These are phyloP conservation scores for Pelecanus crispus DNA, from an alignment of 2,113 vertebrate species.

Conservation along the genomic window DNA sequence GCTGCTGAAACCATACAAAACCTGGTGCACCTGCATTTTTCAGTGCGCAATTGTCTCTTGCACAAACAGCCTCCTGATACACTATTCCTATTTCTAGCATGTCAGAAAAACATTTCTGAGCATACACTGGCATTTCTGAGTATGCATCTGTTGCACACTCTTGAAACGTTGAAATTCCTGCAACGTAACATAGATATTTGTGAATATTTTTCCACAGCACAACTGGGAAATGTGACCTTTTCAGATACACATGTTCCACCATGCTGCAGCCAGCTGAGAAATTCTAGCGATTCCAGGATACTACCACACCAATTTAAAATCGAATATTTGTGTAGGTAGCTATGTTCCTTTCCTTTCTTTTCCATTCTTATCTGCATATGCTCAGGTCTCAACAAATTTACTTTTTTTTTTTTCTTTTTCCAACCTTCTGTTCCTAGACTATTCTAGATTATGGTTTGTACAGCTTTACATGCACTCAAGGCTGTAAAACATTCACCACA, in stretches of 20 bases:
- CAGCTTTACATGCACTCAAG: not conserved
- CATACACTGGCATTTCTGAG: not conserved
- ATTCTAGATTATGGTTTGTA: not conserved
- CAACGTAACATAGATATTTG: not conserved
- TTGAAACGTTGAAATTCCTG: not conserved
- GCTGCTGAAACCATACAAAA: not conserved
- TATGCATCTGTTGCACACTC: not conserved
- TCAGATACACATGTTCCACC: not conserved
- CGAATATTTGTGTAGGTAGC: not conserved
- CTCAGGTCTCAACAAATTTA: not conserved
- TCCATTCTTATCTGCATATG: not conserved
- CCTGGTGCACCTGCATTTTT: not conserved
- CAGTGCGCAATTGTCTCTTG: not conserved
- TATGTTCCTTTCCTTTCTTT: not conserved
- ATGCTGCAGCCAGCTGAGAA: not conserved
- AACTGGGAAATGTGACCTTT: not conserved
- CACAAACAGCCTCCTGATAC: not conserved
- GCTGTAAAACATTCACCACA: not conserved
- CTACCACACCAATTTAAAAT: not conserved
- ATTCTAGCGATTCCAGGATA: not conserved
- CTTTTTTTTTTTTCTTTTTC: not conserved
- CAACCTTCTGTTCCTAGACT: not conserved
- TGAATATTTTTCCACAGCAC: not conserved
- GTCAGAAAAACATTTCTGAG: not conserved
- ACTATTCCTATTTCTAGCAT: not conserved